Conservation (phyloP, 1,140 invertebrate genomes). For the Bactericera cockerelli region DNA sequence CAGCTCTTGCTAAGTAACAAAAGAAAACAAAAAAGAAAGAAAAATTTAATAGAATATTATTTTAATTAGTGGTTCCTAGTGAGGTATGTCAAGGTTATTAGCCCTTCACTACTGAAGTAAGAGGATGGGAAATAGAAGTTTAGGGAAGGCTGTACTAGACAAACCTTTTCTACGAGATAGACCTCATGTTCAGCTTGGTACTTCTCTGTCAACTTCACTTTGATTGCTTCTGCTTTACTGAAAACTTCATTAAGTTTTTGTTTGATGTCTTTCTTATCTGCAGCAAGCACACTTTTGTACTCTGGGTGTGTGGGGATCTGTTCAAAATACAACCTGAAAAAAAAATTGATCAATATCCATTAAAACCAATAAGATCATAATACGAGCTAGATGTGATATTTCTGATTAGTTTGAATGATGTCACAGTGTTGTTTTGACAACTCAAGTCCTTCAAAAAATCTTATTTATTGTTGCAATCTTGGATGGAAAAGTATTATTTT, state of each 20-base stretch:
- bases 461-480: neutral
- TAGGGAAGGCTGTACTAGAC: no score
- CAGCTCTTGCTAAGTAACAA: neutral
- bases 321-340: constrained; percentile 66
- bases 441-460: neutral
- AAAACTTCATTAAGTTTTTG: constrained; percentile 61
- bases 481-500: neutral
- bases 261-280: constrained; percentile 50
- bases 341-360: no score
- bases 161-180: constrained; percentile 41
- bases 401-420: neutral
- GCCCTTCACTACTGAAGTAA: no score
- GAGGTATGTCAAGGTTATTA: no score
- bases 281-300: constrained; percentile 48
- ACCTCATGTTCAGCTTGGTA: constrained; percentile 58
- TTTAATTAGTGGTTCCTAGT: no score
- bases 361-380: no score
- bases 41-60: no score
- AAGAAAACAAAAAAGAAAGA: neutral
- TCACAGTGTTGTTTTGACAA: neutral
- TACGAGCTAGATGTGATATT: neutral
- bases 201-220: constrained; percentile 52
- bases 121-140: no score
- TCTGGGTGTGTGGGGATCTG: constrained; percentile 77
- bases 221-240: constrained; percentile 70